Conservation (phyloP, 2,888 invertebrate genomes). For the Ceraclea dissimilis region DNA sequence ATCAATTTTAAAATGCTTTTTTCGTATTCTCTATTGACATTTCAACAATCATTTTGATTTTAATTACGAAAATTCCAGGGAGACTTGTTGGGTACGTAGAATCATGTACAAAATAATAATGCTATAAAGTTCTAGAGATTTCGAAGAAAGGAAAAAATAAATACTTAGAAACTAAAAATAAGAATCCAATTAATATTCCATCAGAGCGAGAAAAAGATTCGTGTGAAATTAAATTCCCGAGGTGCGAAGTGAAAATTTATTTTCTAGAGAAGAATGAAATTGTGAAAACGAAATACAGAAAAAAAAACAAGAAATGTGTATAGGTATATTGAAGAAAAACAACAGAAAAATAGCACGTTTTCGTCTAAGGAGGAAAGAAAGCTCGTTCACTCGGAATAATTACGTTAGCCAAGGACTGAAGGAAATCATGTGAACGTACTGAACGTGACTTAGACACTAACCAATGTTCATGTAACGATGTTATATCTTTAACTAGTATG, state of each 20-base stretch:
- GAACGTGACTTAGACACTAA: constrained; percentile 20
- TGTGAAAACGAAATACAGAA: too few species aligned
- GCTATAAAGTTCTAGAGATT: too few species aligned
- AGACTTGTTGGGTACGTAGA: too few species aligned
- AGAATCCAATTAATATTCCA: neutral
- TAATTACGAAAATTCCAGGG: too few species aligned
- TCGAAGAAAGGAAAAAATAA: neutral
- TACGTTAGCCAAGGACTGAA: constrained; percentile 20
- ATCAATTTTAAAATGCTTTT: too few species aligned
- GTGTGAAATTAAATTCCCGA: neutral
- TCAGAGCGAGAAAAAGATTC: neutral
- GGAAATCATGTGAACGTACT: constrained; percentile 22
- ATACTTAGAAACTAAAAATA: neutral
- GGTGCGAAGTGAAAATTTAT: neutral
- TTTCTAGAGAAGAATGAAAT: too few species aligned
- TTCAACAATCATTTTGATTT: too few species aligned
- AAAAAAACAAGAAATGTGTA: too few species aligned
- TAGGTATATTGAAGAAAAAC: neutral
- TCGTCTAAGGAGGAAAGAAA: constrained; percentile 9
- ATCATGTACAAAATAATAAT: too few species aligned
- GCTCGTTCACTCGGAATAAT: constrained; percentile 24
- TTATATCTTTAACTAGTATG: neutral
- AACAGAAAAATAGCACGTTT: constrained; percentile 6
- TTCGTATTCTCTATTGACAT: too few species aligned
- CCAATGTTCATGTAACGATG: neutral